These are phyloP conservation scores for Deroplatys truncata DNA, from an alignment of 2,888 invertebrate species.

Conservation along the genomic window DNA sequence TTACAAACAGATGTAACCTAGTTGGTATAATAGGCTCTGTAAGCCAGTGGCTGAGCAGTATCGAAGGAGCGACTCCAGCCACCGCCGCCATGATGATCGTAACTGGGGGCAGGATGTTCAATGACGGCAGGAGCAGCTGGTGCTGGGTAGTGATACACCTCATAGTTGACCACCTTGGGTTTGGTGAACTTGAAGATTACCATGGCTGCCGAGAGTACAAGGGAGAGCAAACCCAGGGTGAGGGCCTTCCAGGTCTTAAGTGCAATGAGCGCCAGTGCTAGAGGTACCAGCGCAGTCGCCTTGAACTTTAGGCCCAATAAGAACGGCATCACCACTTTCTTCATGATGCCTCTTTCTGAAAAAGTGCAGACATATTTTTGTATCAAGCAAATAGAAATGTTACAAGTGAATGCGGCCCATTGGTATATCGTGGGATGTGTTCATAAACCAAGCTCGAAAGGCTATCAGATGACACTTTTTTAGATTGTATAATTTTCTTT, in stretches of 20 bases:
- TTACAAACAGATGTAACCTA: neutral
- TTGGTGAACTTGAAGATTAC: constrained; percentile 83
- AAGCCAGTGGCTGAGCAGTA: constrained; percentile 55
- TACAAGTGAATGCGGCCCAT: too few relatives aligned
- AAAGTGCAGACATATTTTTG: constrained; percentile 36
- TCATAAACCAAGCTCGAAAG: too few relatives aligned
- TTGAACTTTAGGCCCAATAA: constrained; percentile 82
- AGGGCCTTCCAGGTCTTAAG: constrained; percentile 87
- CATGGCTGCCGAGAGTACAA: constrained; percentile 80
- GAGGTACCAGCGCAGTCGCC: constrained; percentile 75
- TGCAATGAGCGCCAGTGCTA: constrained; percentile 77
- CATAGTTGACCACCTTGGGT: constrained; percentile 74
- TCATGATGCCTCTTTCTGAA: constrained; percentile 75
- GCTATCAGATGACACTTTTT: too few relatives aligned
- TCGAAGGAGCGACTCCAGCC: constrained; percentile 61
- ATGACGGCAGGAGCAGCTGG: constrained; percentile 37
- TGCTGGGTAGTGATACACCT: constrained; percentile 74
- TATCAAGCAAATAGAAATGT: neutral
- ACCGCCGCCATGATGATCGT: constrained; percentile 48
- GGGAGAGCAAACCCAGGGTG: constrained; percentile 76
- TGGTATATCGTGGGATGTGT: too few relatives aligned
- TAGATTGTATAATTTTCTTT: too few relatives aligned
- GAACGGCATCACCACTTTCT: constrained; percentile 81
- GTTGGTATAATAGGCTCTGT: constrained; percentile 46
- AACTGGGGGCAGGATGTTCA: constrained; percentile 27